phyloP scores from a whole-genome alignment of 2,113 vertebrate genomes.

The Oreochromis aureus region DNA sequence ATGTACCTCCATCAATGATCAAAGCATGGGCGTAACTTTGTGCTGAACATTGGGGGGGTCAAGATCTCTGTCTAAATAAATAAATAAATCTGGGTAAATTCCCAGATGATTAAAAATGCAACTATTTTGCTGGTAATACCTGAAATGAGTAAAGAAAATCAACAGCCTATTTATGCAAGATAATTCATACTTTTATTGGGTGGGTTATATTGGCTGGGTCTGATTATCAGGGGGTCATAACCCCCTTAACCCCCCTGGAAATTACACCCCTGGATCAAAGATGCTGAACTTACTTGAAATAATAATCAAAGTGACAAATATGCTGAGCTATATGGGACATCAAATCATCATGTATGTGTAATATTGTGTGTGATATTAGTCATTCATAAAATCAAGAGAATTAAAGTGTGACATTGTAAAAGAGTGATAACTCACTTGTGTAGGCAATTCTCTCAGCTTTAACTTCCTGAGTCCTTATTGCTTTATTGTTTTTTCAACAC shows the following conservation, averaged over 20 bases:
- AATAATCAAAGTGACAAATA: not conserved
- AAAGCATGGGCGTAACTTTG: not conserved
- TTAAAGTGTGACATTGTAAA: not conserved
- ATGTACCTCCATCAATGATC: not conserved
- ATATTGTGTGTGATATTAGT: not conserved
- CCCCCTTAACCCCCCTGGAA: too few species aligned
- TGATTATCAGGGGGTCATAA: too few species aligned
- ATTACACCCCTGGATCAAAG: not conserved
- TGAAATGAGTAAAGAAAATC: too few species aligned
- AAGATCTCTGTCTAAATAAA: too few species aligned
- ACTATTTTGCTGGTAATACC: too few species aligned
- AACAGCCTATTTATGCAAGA: too few species aligned
- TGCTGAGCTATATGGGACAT: not conserved
- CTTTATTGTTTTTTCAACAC: not conserved
- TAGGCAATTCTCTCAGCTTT: not conserved
- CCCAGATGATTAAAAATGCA: too few species aligned
- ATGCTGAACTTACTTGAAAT: not conserved
- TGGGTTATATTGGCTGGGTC: too few species aligned
- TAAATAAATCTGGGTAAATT: too few species aligned
- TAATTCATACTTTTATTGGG: too few species aligned
- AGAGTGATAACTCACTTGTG: not conserved
- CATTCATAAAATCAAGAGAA: not conserved
- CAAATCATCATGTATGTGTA: not conserved
- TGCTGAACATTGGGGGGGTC: too few species aligned
- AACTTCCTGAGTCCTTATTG: not conserved